Conservation (phyloP, 2,797 vertebrate species). For the Eurystomus glaucurus region DNA sequence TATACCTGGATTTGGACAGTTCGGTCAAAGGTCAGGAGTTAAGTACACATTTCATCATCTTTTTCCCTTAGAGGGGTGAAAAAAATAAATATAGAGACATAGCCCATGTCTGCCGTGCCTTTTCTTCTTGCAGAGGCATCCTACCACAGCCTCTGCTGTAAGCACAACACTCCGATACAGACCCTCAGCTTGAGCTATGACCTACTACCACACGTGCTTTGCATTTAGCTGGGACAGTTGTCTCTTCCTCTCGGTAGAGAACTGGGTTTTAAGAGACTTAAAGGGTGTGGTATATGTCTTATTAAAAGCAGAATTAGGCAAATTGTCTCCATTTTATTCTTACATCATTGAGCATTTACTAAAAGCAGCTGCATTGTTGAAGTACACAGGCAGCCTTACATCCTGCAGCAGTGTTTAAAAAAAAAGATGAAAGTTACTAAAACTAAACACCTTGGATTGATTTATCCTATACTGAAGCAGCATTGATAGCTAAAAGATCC, state of each 20-base stretch:
- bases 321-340: neutral
- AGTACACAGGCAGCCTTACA: neutral
- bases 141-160: neutral
- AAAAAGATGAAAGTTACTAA: neutral
- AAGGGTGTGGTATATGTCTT: fast-evolving
- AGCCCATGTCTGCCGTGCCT: neutral
- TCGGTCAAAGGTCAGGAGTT: neutral
- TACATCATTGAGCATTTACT: neutral
- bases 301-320: neutral
- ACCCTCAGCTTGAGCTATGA: neutral
- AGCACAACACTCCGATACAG: neutral
- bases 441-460: neutral
- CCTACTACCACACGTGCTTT: neutral
- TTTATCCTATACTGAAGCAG: neutral
- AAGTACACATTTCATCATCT: neutral
- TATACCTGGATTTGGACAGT: too few relatives aligned
- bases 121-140: neutral
- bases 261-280: neutral
- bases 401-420: neutral
- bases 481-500: neutral
- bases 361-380: neutral
- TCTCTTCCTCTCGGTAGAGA: neutral
- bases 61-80: neutral
- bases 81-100: neutral
- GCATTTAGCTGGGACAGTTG: neutral